Base-by-base conservation (phyloP, 2,797 vertebrate genomes). In the Fistularia tabacaria region DNA sequence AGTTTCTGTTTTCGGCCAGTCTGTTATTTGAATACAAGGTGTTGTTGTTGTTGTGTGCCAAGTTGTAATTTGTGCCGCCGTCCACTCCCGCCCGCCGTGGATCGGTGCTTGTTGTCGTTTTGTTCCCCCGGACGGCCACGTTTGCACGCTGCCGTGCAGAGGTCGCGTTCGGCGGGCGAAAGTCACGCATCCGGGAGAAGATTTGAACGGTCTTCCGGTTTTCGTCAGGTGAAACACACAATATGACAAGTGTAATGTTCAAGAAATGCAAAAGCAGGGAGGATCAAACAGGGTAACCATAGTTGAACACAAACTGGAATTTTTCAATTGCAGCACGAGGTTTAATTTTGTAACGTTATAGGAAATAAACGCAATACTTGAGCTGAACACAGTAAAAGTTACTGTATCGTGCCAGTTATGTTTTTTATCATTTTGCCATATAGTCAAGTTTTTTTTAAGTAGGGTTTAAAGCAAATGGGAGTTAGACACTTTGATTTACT, bases 211-310 rank as follows among this genome's bases (percentile, higher is more conserved):
- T 25, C 25, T 25, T 25, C 25, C 25, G 25, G 25, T 25, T 71
- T 76, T 0, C 8, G 53, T 73, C 57, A 62, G 71, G 54, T 62
- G 36, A 64, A 63, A 61, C 42, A 25, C 25, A 25, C 25, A 25
- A 3, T 25, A 25, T 25, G 25, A 57, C 39, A 64, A 38, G 57
- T 53, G 57, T 39, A 71, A 55, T 7, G 49, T 44, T 71, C 12
- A 49, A 66, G 62, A 54, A 14, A 64, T 62, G 69, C 66, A 76
- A 71, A 74, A 54, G 51, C 25, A 46, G 53, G 43, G 46, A 74
- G 56, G 68, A 70, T 50, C 73, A 62, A 66, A 79, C 86, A 87
- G 83, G 84, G 80, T 87, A 66, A 43, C 74, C 79, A 79, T 82
- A 77, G 83, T 81, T 74, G 42, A 54, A 41, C 66, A 79, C 79